Percentiles rank a stretch among this genome's conserved stretches.
phyloP scores from a whole-genome alignment of 2,888 invertebrate genomes.

The Limnephilus rhombicus region DNA sequence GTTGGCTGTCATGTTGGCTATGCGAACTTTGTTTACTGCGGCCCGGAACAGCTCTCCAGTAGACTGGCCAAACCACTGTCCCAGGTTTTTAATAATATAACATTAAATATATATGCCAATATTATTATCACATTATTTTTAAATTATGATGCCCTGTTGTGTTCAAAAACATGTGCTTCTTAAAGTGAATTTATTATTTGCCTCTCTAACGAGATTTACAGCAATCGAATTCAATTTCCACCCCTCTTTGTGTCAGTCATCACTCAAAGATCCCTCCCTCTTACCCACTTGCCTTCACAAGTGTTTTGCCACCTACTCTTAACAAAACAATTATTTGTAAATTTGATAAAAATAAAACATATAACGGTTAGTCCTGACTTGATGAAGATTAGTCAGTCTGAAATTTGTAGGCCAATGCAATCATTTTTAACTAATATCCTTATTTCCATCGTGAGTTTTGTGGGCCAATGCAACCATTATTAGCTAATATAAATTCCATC shows the following conservation, averaged over 20 bases:
- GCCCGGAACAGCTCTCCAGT: no score
- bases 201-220: slow-evolving; percentile 15
- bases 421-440: neutral
- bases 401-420: neutral
- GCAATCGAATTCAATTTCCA: slow-evolving; percentile 65
- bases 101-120: no score
- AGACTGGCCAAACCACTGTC: no score
- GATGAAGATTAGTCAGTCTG: neutral
- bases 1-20: no score
- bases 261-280: slow-evolving; percentile 56
- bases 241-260: slow-evolving; percentile 60
- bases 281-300: neutral
- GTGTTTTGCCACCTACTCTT: neutral
- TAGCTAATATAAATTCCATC: neutral
- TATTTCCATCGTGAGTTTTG: neutral
- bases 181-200: neutral
- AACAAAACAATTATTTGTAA: neutral
- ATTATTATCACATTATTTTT: no score
- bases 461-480: neutral
- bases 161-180: neutral
- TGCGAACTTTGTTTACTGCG: no score
- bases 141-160: neutral
- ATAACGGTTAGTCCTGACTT: no score
- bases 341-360: neutral
- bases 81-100: no score